Percentiles rank a stretch among this genome's conserved stretches.
Conservation (phyloP, 2,113 vertebrate genomes). For the Illadopsis cleaveri region DNA sequence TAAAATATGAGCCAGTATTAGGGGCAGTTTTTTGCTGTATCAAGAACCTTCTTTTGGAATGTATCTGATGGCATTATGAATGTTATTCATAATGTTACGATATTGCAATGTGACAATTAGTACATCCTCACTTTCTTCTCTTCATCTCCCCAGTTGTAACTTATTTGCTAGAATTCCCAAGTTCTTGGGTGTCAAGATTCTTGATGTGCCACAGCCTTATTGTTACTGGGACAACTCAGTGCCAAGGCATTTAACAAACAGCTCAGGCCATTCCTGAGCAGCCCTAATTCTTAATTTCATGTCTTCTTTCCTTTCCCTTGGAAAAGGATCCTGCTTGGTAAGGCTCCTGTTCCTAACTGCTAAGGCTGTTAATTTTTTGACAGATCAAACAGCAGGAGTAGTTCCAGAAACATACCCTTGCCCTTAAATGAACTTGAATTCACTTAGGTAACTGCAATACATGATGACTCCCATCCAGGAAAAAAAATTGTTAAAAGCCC, state of each 20-base stretch:
- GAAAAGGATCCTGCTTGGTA: background rate
- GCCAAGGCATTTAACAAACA: background rate
- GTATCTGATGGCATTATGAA: background rate
- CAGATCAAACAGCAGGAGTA: background rate
- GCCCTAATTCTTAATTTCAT: background rate
- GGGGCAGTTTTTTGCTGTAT: background rate
- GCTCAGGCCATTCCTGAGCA: background rate
- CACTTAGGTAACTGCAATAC: background rate
- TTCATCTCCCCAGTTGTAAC: constrained; percentile 8
- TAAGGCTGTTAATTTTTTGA: background rate
- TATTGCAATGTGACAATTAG: background rate
- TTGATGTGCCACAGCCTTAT: background rate
- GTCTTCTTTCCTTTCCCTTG: background rate
- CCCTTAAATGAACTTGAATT: background rate
- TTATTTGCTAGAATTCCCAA: constrained; percentile 46
- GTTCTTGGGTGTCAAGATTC: constrained; percentile 10
- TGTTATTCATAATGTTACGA: constrained; percentile 14
- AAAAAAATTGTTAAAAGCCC: background rate
- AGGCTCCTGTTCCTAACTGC: background rate
- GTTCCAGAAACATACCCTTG: background rate
- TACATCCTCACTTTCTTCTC: constrained; percentile 23
- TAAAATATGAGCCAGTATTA: background rate
- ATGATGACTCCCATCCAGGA: background rate
- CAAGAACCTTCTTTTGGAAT: background rate
- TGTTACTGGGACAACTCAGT: background rate